phyloP scores from a whole-genome alignment of 2,113 vertebrate genomes.

The Balaenoptera acutorostrata region DNA sequence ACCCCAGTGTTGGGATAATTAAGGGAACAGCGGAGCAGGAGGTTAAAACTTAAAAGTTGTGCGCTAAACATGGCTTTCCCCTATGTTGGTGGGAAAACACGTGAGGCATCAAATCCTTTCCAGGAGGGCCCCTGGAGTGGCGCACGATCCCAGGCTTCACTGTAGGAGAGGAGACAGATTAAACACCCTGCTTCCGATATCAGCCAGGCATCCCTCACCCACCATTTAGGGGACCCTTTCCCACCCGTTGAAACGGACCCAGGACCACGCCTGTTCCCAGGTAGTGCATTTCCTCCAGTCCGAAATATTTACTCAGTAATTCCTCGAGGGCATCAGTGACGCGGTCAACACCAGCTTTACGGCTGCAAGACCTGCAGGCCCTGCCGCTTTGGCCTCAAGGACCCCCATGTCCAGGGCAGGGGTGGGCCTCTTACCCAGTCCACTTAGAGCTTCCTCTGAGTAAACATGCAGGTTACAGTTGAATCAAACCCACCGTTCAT shows the following conservation, averaged over 20 bases:
- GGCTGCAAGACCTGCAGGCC: neutral
- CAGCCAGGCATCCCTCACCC: neutral
- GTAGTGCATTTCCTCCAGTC: neutral
- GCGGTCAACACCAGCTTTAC: rapidly evolving
- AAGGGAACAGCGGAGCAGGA: neutral
- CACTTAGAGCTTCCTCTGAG: neutral
- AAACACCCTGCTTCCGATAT: neutral
- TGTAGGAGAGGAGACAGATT: too few species aligned
- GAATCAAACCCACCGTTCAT: neutral
- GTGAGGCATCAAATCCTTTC: neutral
- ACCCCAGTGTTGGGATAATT: neutral
- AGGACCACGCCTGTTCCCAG: neutral
- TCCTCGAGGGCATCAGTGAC: neutral
- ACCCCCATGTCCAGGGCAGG: too few species aligned
- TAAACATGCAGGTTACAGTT: neutral
- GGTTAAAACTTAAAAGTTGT: neutral
- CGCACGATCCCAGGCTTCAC: neutral
- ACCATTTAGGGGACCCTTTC: neutral
- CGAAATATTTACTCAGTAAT: neutral
- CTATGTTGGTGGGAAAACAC: neutral
- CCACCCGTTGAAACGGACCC: rapidly evolving
- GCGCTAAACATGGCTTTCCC: neutral
- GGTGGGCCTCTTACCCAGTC: rapidly evolving
- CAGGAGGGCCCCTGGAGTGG: neutral
- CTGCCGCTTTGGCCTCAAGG: neutral